Evolutionary conservation across 2,888 invertebrate genomes (phyloP).

Genomic region (Pycnomerus fuliginosus): DNA sequence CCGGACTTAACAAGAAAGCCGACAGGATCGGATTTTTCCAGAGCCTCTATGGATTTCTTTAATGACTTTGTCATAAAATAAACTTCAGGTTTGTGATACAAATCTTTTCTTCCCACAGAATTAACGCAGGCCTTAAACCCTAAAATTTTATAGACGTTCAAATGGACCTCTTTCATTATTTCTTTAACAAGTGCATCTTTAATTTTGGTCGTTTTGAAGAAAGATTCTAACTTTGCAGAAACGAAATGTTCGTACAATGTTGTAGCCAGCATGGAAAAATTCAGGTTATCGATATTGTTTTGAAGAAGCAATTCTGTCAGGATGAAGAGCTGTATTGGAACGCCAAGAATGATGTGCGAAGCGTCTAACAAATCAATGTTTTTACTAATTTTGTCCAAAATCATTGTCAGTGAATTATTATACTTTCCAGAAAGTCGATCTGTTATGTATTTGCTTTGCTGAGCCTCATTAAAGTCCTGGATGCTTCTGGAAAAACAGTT

Average conservation of each 20-base stretch:
- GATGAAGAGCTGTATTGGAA: slow-evolving; percentile 1
- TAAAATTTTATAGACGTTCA: too few species aligned
- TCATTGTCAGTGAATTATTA: not conserved
- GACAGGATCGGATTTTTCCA: not conserved
- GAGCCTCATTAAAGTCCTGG: not conserved
- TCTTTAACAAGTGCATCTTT: too few species aligned
- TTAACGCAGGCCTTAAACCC: too few species aligned
- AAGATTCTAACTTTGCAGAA: too few species aligned
- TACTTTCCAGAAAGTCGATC: not conserved
- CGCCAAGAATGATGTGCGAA: not conserved
- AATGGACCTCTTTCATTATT: too few species aligned
- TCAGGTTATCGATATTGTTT: not conserved
- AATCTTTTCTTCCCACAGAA: too few species aligned
- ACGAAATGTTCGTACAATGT: too few species aligned
- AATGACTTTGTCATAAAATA: not conserved
- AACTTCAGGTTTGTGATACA: not conserved
- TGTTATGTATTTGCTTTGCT: not conserved
- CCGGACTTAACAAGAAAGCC: not conserved
- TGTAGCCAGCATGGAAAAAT: too few species aligned
- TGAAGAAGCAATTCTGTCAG: not conserved
- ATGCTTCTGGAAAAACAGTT: not conserved
- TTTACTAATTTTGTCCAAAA: not conserved
- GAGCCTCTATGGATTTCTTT: not conserved
- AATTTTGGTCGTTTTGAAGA: not conserved
- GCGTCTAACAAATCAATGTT: not conserved